phyloP scores from a whole-genome alignment of 1,140 invertebrate genomes.

The Diabrotica undecimpunctata region DNA sequence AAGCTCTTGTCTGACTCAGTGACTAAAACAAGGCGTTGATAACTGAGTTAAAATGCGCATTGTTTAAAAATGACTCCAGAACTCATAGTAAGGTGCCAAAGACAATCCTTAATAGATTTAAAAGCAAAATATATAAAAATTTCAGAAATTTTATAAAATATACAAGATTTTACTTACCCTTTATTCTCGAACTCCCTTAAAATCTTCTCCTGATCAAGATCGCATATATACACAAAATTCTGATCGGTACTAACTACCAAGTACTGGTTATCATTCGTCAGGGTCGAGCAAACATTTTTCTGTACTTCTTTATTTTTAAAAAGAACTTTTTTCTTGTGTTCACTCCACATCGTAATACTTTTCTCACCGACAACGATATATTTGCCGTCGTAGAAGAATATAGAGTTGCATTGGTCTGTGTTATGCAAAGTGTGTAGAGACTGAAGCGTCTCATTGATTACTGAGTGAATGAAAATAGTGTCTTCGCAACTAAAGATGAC shows the following conservation, averaged over 20 bases:
- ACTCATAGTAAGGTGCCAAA: no score
- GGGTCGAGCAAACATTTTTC: constrained; percentile 9
- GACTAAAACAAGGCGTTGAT: no score
- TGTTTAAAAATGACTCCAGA: no score
- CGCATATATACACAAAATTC: constrained; percentile 17
- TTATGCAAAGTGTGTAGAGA: constrained; percentile 6
- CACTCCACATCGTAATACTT: constrained; percentile 9
- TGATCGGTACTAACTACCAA: constrained; percentile 17
- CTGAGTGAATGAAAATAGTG: background rate
- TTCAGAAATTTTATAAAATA: no score
- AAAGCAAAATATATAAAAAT: no score
- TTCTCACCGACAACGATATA: constrained; percentile 11
- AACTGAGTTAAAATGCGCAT: no score
- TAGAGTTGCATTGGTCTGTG: constrained; percentile 4
- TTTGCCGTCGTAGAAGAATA: constrained; percentile 10
- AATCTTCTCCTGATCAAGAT: constrained; percentile 11
- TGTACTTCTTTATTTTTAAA: background rate
- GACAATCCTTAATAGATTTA: no score
- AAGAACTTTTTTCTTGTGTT: constrained; percentile 1
- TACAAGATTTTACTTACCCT: background rate
- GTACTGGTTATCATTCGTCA: constrained; percentile 16
- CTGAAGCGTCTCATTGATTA: background rate
- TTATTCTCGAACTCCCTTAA: constrained; percentile 13
- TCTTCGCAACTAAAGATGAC: constrained; percentile 14
- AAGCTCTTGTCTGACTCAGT: no score